Evolutionary conservation across 1,140 invertebrate species (phyloP), one percentile per base, ranked within the genome.

Genomic region (Delia radicum): DNA sequence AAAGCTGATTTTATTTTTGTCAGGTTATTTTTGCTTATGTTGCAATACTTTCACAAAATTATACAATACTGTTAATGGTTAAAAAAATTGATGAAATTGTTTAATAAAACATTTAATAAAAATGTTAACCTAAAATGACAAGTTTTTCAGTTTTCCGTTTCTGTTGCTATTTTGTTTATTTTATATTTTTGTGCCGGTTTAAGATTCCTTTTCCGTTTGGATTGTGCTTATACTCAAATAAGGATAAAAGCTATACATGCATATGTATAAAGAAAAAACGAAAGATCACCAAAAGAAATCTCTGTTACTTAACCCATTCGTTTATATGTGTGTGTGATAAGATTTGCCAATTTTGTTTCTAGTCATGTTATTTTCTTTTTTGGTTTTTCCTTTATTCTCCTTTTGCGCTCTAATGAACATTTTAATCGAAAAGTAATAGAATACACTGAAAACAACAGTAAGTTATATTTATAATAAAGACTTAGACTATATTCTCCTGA

Each of bases 181-280:
- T n/a, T n/a, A n/a, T n/a, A n/a, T n/a, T n/a, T n/a, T n/a, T n/a
- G n/a, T n/a, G n/a, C n/a, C n/a, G n/a, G n/a, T n/a, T n/a, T 7
- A 3, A 37, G 33, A 10, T 37, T n/a, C n/a, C n/a, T n/a, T n/a
- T n/a, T n/a, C n/a, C n/a, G 48, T 15, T 55, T 3, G 48, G 18
- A 55, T 3, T 55, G 18, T 55, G 18, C 24, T 2, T 37, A 13
- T 33, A n/a, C n/a, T 12, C 12, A 37, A 37, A 37, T 21, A 55
- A 55, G 48, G 48, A 55, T 55, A 55, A 55, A 55, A 55, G n/a
- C n/a, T n/a, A n/a, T n/a, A n/a, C n/a, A n/a, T n/a, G n/a, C 48
- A 8, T 55, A 42, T 10, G n/a, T 10, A 3, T 42, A 10, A 55
- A 55, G 4, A 55, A 21, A 18, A 55, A 55, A 55, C 48, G 18